Conservation (phyloP, 2,888 invertebrate genomes). For the Priapulus caudatus region DNA sequence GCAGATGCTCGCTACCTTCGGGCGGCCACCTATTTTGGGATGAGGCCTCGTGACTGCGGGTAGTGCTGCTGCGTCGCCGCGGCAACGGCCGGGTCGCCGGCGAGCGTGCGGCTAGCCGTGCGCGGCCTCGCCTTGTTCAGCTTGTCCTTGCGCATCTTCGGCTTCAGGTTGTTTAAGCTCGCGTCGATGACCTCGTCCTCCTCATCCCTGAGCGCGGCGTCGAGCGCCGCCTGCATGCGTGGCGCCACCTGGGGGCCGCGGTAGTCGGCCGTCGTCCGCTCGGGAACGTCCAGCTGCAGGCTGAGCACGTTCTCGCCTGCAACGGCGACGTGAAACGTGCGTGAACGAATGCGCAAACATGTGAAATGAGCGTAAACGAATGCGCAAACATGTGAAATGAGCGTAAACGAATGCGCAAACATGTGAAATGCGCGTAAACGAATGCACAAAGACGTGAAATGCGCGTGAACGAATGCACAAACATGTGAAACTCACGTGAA, state of each 20-base stretch:
- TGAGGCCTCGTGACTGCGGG: neutral
- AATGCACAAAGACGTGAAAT: no score
- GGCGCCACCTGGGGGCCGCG: constrained; percentile 57
- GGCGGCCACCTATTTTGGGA: constrained; percentile 3
- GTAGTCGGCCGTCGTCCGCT: constrained; percentile 62
- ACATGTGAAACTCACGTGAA: no score
- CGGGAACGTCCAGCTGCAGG: constrained; percentile 60
- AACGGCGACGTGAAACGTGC: no score
- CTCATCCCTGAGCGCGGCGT: constrained; percentile 50
- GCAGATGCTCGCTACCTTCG: constrained; percentile 1
- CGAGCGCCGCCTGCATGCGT: constrained; percentile 53
- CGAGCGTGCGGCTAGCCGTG: neutral
- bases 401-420: no score
- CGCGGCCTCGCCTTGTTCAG: neutral
- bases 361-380: no score
- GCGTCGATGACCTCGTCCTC: constrained; percentile 21
- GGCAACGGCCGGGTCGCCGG: neutral
- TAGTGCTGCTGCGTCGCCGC: no score
- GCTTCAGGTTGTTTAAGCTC: neutral
- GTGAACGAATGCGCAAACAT: no score
- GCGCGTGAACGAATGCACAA: no score
- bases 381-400: no score
- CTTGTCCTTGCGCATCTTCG: neutral
- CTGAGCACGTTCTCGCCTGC: constrained; percentile 61
- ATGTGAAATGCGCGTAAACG: no score